Evolutionary conservation across 2,113 vertebrate species (phyloP).

Genomic region (Chiloscyllium plagiosum): DNA sequence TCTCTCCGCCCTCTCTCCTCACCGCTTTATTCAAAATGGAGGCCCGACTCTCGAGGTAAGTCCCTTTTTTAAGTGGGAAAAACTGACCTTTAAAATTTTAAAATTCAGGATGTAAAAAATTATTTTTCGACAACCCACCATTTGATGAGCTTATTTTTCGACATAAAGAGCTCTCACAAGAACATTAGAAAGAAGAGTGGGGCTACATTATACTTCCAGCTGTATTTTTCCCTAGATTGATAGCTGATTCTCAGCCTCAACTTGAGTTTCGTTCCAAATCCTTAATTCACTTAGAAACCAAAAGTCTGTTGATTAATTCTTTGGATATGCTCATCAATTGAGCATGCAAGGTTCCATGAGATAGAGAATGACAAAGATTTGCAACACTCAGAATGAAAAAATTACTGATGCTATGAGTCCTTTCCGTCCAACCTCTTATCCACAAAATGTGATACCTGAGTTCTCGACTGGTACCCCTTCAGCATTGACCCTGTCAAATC

Average conservation of each 20-base stretch:
- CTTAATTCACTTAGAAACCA: background rate
- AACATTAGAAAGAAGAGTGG: background rate
- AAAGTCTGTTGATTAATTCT: background rate
- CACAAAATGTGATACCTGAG: background rate
- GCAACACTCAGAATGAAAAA: background rate
- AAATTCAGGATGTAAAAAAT: background rate
- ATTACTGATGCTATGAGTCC: background rate
- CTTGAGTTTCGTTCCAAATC: background rate
- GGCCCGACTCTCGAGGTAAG: no score
- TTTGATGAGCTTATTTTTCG: background rate
- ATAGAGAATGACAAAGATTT: background rate
- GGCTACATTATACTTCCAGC: background rate
- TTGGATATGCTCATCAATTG: background rate
- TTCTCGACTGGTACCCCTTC: background rate
- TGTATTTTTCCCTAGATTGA: background rate
- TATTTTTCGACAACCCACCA: background rate
- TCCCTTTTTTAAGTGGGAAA: no score
- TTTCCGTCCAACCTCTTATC: background rate
- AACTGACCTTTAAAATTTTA: no score
- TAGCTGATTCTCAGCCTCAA: background rate
- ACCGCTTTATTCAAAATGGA: no score
- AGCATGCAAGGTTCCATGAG: background rate
- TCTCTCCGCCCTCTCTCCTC: no score
- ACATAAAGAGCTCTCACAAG: background rate
- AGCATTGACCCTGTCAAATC: background rate